phyloP scores from a whole-genome alignment of 2,888 invertebrate genomes.

The Drosophila melanocephala region DNA sequence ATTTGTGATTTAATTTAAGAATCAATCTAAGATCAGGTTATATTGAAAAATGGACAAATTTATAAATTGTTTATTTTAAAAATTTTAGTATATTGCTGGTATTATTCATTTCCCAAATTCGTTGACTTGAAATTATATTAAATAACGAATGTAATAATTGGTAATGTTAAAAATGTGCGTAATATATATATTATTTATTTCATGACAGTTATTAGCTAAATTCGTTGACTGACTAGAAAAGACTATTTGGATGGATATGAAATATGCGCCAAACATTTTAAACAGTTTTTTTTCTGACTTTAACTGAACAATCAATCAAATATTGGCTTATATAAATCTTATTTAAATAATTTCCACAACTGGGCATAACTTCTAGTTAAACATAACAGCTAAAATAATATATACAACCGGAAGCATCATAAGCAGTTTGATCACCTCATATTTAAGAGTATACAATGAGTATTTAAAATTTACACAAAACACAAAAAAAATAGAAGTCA shows the following conservation, averaged over 20 bases:
- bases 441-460: constrained; percentile 15
- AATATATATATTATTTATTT: background rate
- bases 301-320: background rate
- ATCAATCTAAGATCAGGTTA: background rate
- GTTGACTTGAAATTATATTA: background rate
- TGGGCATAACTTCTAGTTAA: background rate
- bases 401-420: background rate
- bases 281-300: background rate
- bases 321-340: background rate
- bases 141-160: background rate
- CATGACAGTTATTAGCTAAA: background rate
- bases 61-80: background rate
- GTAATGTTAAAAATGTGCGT: background rate
- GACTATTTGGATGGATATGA: too few relatives aligned
- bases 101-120: background rate
- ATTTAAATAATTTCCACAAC: background rate
- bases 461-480: constrained; percentile 28
- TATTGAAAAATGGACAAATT: background rate
- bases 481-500: constrained; percentile 21
- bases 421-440: background rate
- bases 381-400: background rate
- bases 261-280: background rate
- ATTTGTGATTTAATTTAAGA: background rate
- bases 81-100: background rate
- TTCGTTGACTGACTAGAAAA: background rate